Base-by-base conservation (phyloP, 2,797 vertebrate genomes). In the Anas bernieri region DNA sequence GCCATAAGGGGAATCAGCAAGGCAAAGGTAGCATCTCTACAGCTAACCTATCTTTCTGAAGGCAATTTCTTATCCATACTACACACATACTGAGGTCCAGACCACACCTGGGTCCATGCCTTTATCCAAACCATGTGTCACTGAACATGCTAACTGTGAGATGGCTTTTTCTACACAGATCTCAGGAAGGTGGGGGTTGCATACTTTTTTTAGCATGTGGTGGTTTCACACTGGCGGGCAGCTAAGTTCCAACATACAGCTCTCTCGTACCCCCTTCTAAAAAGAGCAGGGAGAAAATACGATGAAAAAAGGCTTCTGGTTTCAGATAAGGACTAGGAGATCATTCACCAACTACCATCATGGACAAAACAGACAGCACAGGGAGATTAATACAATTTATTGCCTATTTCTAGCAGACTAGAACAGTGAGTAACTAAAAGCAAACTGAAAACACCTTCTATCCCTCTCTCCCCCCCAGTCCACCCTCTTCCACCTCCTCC, bases 81-180 rank as follows among this genome's bases (percentile, higher is more conserved):
- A 22, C 0, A 0, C 14, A 8, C 43, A 0, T 16, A 8, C 43
- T 61, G 4, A 0, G 12, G 10, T 35, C 28, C 41, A 62, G 41
- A 52, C 25, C 41, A 45, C 7, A 26, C 8, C 26, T 41, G 12
- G 12, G 41, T 7, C 37, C 16, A 5, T 14, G 14, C 8, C 48
- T 43, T n/a, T 37, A 73, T 35, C 6, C 12, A 56, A 61, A 7
- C 2, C 45, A 50, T 0, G 0, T 35, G 23, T 12, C 59, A 63
- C 17, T 46, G 33, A 72, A 46, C 41, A 22, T 26, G 5, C 4
- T 39, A 68, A 39, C 26, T 31, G 11, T 17, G 8, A 48, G 22
- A n/a, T 46, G 31, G 4, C 9, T 80, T 30, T 73, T 85, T 55
- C 52, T 15, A 69, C 2, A 25, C 25, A 85, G 33, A 6, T 80